These are phyloP conservation scores for Caenorhabditis latens DNA, from an alignment of 1,140 invertebrate species.

Conservation along the genomic window DNA sequence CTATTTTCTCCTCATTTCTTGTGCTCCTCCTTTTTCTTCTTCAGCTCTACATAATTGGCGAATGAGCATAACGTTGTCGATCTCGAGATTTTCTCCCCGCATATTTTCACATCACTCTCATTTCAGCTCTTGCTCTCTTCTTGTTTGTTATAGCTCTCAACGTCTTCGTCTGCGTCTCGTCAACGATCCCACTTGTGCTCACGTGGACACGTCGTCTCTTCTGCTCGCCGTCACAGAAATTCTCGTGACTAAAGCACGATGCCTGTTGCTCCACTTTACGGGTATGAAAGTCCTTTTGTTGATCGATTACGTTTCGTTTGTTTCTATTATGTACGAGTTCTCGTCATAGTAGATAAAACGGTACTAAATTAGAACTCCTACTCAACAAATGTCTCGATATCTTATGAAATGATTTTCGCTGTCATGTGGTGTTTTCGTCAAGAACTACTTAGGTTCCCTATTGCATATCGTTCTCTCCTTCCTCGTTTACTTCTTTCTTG, in stretches of 20 bases:
- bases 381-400: no score
- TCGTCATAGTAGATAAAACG: no score
- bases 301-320: no score
- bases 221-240: neutral
- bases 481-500: no score
- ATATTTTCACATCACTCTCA: neutral
- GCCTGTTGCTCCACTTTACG: neutral
- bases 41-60: neutral
- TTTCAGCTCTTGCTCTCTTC: neutral
- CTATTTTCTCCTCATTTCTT: no score
- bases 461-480: no score
- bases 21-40: no score
- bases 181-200: neutral
- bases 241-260: slow-evolving; percentile 26
- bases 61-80: neutral
- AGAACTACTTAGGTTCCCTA: no score
- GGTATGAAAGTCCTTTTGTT: neutral
- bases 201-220: slow-evolving; percentile 18
- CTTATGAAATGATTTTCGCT: no score
- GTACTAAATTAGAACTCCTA: no score
- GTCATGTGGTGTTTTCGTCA: no score
- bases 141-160: neutral
- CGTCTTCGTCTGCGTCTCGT: neutral
- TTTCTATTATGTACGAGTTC: no score
- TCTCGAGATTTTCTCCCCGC: neutral